These are phyloP conservation scores for Halichondria panicea DNA, from an alignment of 37 sponge, comb jelly and placozoan species.

Conservation along the genomic window DNA sequence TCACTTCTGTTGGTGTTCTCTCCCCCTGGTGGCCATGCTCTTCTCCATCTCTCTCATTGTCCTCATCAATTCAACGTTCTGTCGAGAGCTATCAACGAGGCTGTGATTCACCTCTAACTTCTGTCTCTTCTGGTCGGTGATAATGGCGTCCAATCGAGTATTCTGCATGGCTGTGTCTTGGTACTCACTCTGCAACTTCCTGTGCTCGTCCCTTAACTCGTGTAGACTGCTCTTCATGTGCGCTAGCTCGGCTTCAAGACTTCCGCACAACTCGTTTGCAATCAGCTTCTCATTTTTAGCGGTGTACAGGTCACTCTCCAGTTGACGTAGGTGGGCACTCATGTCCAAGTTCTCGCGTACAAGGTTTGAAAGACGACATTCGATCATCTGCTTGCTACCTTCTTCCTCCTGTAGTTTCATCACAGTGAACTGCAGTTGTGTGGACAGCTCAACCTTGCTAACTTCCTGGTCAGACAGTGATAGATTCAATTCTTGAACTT, in stretches of 20 bases:
- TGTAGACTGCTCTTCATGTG: slow-evolving; percentile 7
- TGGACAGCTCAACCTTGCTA: neutral
- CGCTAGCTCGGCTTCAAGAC: slow-evolving; percentile 47
- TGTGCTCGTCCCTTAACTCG: slow-evolving; percentile 43
- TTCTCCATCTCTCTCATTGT: slow-evolving; percentile 22
- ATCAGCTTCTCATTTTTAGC: slow-evolving; percentile 28
- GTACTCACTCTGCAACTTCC: slow-evolving; percentile 22
- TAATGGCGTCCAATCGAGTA: slow-evolving; percentile 30
- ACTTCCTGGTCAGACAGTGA: slow-evolving; percentile 1
- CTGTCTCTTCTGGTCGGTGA: slow-evolving; percentile 37
- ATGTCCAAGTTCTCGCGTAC: slow-evolving; percentile 19
- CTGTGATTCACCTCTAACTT: slow-evolving; percentile 23
- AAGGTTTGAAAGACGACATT: neutral
- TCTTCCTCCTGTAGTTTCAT: slow-evolving; percentile 7
- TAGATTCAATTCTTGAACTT: slow-evolving; percentile 15
- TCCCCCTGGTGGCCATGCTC: slow-evolving; percentile 21
- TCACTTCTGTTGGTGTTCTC: slow-evolving; percentile 23
- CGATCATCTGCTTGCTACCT: neutral
- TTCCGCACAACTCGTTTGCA: slow-evolving; percentile 32
- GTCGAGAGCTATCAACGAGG: slow-evolving; percentile 20
- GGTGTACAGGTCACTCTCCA: slow-evolving; percentile 16
- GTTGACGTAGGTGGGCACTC: slow-evolving; percentile 5
- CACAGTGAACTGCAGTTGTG: slow-evolving; percentile 15
- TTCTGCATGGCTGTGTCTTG: slow-evolving; percentile 20
- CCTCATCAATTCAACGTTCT: slow-evolving; percentile 25